Percentiles rank a stretch among this genome's conserved stretches.
phyloP scores from a whole-genome alignment of 2,113 vertebrate species.

The Platanista minor region DNA sequence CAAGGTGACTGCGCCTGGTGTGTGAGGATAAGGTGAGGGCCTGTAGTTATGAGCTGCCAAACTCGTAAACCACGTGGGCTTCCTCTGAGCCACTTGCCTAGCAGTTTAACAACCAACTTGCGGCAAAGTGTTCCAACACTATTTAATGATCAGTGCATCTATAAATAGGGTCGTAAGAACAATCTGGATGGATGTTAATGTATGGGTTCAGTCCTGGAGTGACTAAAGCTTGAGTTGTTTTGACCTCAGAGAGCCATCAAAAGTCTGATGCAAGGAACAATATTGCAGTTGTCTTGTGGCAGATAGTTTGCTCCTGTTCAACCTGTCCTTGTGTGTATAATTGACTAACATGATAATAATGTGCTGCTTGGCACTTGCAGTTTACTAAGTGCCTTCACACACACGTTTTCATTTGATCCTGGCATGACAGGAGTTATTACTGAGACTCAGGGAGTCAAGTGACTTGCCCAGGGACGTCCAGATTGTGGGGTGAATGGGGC shows the following conservation, averaged over 20 bases:
- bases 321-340: conserved; percentile 38
- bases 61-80: background rate
- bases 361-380: background rate
- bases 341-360: conserved; percentile 59
- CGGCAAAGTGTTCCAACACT: conserved; percentile 12
- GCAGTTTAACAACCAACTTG: conserved; percentile 25
- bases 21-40: conserved; percentile 50
- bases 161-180: conserved; percentile 48
- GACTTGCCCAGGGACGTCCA: background rate
- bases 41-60: conserved; percentile 58
- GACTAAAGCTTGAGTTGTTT: conserved; percentile 56
- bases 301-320: conserved; percentile 11
- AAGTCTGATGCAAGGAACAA: conserved; percentile 1
- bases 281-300: background rate
- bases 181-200: conserved; percentile 49
- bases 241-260: conserved; percentile 61
- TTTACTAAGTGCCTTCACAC: conserved; percentile 24
- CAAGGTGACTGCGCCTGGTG: conserved; percentile 52
- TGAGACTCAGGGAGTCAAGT: background rate
- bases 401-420: background rate
- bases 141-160: conserved; percentile 44
- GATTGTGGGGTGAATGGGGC: no score
- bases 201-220: conserved; percentile 21
- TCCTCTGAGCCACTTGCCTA: conserved; percentile 17
- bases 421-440: background rate